Conservation (phyloP, 2,888 invertebrate genomes). For the Drosophila helvetica region DNA sequence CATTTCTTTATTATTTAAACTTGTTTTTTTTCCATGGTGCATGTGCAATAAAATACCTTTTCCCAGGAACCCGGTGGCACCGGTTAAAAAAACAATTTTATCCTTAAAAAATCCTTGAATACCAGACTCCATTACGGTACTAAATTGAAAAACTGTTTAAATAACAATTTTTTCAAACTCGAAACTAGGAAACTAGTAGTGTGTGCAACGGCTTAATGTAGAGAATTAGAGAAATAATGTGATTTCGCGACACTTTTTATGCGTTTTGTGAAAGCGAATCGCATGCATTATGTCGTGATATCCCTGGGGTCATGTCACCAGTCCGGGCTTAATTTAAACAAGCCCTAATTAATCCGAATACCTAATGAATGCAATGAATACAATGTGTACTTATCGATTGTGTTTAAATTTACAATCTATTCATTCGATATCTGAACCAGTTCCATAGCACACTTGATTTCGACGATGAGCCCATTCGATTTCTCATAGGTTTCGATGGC, state of each 20-base stretch:
- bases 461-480: no score
- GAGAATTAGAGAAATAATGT: neutral
- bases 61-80: constrained; percentile 39
- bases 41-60: constrained; percentile 12
- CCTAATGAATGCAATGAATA: neutral
- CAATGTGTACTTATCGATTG: no score
- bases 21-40: neutral
- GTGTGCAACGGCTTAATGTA: constrained; percentile 64
- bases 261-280: neutral
- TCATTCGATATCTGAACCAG: no score
- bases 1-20: no score
- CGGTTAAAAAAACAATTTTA: constrained; percentile 29
- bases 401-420: no score
- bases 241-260: constrained; percentile 7
- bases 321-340: neutral
- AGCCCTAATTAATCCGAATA: neutral
- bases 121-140: constrained; percentile 16
- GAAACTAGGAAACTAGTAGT: neutral
- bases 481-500: no score
- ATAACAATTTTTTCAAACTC: no score
- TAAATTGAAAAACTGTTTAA: no score
- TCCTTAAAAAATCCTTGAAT: constrained; percentile 38
- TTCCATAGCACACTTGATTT: no score
- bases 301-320: neutral
- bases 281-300: neutral